phyloP scores from a whole-genome alignment of 2,888 invertebrate genomes.

The Pterobdella sp. region DNA sequence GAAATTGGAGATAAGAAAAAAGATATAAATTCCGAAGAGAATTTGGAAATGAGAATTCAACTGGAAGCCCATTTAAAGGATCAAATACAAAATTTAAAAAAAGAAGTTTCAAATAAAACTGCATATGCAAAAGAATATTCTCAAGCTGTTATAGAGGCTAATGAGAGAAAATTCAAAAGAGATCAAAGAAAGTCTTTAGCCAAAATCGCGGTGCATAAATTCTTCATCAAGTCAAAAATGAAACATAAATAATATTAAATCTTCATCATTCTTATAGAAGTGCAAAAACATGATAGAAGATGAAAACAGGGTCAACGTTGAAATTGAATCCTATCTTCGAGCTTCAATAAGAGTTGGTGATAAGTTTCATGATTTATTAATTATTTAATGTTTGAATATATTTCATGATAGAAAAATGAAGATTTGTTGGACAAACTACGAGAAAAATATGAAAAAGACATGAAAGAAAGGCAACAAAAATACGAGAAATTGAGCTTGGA shows the following conservation, averaged over 20 bases:
- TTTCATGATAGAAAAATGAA: not conserved
- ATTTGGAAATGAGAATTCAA: not conserved
- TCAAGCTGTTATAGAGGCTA: not conserved
- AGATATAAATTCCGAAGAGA: not conserved
- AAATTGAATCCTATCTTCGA: conserved; percentile 47
- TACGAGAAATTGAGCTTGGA: not conserved
- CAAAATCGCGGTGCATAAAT: not conserved
- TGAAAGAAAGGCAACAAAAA: not conserved
- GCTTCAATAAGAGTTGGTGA: conserved; percentile 42
- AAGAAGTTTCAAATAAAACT: not conserved
- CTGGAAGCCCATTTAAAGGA: not conserved
- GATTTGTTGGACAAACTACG: not conserved
- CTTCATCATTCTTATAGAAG: conserved; percentile 34
- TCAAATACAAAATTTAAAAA: not conserved
- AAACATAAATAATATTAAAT: not conserved
- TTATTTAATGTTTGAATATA: not conserved
- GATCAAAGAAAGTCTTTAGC: not conserved
- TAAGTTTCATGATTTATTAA: not conserved
- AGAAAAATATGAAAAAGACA: not conserved
- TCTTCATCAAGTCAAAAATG: not conserved
- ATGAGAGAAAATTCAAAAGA: not conserved
- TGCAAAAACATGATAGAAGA: conserved; percentile 47
- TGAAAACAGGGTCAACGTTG: conserved; percentile 48
- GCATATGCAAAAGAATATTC: not conserved
- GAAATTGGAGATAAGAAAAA: not conserved